Percentiles rank a stretch among this genome's conserved stretches.
Conservation (phyloP, 2,113 vertebrate genomes). For the Paraplagusia blochii region DNA sequence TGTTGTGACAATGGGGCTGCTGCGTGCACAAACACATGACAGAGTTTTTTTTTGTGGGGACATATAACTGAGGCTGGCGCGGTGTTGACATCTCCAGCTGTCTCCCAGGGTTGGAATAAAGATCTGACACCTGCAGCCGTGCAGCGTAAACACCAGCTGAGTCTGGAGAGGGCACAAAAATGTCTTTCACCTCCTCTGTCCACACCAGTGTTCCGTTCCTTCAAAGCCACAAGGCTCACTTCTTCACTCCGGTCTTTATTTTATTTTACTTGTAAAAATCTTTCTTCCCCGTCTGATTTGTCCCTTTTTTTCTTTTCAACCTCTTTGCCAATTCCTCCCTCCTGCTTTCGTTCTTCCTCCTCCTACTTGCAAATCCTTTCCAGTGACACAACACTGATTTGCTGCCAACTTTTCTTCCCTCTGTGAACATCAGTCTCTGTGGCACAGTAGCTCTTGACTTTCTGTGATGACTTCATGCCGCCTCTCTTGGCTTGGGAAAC, state of each 20-base stretch:
- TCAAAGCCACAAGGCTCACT: conserved; percentile 27
- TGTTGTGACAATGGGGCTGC: conserved; percentile 72
- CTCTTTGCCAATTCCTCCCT: conserved; percentile 38
- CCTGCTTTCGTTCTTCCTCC: conserved; percentile 39
- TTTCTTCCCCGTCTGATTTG: conserved; percentile 12
- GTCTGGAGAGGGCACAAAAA: conserved; percentile 62
- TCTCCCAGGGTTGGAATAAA: conserved; percentile 71
- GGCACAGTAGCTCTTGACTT: conserved; percentile 69
- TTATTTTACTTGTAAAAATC: conserved; percentile 25
- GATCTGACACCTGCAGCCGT: conserved; percentile 70
- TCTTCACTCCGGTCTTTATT: conserved; percentile 34
- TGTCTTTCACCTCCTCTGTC: conserved; percentile 58
- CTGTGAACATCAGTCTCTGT: conserved; percentile 55
- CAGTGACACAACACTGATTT: conserved; percentile 66
- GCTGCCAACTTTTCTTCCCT: conserved; percentile 69
- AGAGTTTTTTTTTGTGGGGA: conserved; percentile 49
- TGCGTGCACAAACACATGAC: conserved; percentile 64
- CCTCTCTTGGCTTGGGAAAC: conserved; percentile 58
- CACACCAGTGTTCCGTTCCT: conserved; percentile 31
- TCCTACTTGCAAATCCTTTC: conserved; percentile 65
- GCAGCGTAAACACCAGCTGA: conserved; percentile 68
- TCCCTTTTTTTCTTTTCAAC: conserved; percentile 35
- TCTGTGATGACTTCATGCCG: conserved; percentile 68
- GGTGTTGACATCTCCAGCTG: conserved; percentile 80
- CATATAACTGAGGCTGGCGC: conserved; percentile 59